Base-by-base conservation (phyloP, 2,113 vertebrate species). In the Panthera tigris region DNA sequence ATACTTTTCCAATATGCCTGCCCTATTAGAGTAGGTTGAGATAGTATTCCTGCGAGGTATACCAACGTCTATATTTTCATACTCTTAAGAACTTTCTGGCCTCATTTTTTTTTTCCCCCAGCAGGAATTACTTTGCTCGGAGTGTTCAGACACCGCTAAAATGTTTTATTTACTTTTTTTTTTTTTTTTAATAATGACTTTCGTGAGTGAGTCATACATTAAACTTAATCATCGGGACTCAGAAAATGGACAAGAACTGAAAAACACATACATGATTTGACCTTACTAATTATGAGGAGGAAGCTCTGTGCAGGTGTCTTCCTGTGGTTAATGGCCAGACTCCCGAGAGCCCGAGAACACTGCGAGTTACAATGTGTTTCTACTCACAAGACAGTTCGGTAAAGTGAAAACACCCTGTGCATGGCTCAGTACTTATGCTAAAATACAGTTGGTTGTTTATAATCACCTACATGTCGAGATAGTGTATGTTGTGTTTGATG, bases 271-370 rank as follows among this genome's bases (percentile, higher is more conserved):
- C 8, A 98, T 95, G 96, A 66, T 91, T 96, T 98, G 97, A 98
- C 97, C 98, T 97, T 78, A 91, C 92, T 95, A 93, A 98, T 98
- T 98, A 94, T 21, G 61, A 95, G 73, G 95, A 95, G 95, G 93
- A 98, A 98, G 95, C 92, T 84, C 76, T 83, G 96, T 55, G 82
- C 98, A 99, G 98, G 98, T 99, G 98, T 98, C 97, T 98, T 98
- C 96, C 98, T 98, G 97, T 61, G 95, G 55, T 97, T 95, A 98
- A 96, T 1, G 79, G 80, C 97, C 97, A 96, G 97, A 92, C 92
- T 98, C 98, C 93, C 29, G 97, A 98, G 98, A 98, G 93, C 95
- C 19, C 6, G 25, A 79, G 68, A 68, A 61, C 0, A 1, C 23
- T 89, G 74, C 92, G 86, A 97, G 84, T 86, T 97, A 69, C 97